Percentiles rank a stretch among this genome's conserved stretches.
These are phyloP conservation scores for Phaenicophaeus curvirostris DNA, from an alignment of 2,797 vertebrate species.

Conservation along the genomic window DNA sequence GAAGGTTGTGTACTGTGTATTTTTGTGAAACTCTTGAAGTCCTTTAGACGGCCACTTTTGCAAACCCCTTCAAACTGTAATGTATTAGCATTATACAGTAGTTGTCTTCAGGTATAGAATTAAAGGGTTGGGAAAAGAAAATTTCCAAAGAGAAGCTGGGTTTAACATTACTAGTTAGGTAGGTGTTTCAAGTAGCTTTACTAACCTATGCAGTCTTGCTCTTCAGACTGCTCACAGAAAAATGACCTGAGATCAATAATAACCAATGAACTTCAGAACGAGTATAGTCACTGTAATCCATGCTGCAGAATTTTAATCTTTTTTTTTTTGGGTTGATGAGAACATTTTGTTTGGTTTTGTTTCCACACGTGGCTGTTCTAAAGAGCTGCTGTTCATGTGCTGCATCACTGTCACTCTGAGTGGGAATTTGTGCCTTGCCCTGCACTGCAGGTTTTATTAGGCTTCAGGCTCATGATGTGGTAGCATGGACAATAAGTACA, in stretches of 20 bases:
- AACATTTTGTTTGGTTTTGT: not conserved
- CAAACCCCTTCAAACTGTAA: not conserved
- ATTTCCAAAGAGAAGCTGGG: not conserved
- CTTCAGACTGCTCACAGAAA: not conserved
- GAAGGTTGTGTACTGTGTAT: not conserved
- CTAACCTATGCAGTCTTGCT: not conserved
- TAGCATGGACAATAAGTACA: not conserved
- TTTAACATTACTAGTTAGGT: not conserved
- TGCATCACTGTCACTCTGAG: not conserved
- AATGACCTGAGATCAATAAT: not conserved
- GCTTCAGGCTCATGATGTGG: accelerated
- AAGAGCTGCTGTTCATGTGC: not conserved
- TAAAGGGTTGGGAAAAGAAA: not conserved
- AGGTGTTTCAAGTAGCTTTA: not conserved
- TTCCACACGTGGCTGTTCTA: accelerated
- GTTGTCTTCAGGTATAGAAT: accelerated
- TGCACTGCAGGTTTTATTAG: accelerated
- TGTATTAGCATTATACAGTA: not conserved
- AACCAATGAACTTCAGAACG: not conserved
- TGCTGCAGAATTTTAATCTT: not conserved
- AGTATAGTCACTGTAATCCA: accelerated
- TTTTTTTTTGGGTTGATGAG: not conserved
- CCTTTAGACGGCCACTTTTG: not conserved
- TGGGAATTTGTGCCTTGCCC: accelerated
- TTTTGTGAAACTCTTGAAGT: not conserved